Evolutionary conservation across 2,888 invertebrate genomes (phyloP), one percentile per base, ranked within the genome.

Genomic region (Tetragnatha montana): DNA sequence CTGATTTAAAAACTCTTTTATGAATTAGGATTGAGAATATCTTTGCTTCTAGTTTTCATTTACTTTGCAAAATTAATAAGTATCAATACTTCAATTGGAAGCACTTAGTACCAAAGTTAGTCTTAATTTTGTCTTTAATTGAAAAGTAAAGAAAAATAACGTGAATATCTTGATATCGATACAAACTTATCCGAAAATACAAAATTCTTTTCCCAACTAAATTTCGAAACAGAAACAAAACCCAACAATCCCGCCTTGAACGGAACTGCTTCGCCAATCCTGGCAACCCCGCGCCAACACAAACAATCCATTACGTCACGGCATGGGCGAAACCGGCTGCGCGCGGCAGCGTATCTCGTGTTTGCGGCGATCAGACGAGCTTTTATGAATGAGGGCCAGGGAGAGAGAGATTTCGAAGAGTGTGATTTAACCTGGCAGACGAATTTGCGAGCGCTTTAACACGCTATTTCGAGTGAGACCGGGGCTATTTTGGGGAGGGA

Each of bases 381-480:
- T 35, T 70, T 88, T 88, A 81, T 88, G 88, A 88, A 88, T 88
- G 88, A 88, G 76, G 82, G 60, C 51, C 19, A 50, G 60, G 22
- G 47, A 75, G 49, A 79, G 73, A 86, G 35, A 35, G 35, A 35
- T 2, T 35, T 4, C 35, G 35, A 35, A 35, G 35, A 35, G 35
- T 35, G 51, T 86, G 73, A 86, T 80, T 86, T 85, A 85, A 50
- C 50, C 85, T 60, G 73, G 60, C 74, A 86, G 74, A 85, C 85
- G 60, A 85, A 70, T 78, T 79, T 71, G 76, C 51, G 35, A 35
- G 35, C 35, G 35, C 35, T 35, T 35, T 47, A 85, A 68, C 69
- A 50, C 71, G 86, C 80, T 80, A 80, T 80, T 86, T 86, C 68
- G 22, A 78, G 80, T 19, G 22, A 78, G 80, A 21, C 60, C 19